Evolutionary conservation across 1,140 invertebrate species (phyloP), one percentile per base, ranked within the genome.

Genomic region (Drosophila oshimai): DNA sequence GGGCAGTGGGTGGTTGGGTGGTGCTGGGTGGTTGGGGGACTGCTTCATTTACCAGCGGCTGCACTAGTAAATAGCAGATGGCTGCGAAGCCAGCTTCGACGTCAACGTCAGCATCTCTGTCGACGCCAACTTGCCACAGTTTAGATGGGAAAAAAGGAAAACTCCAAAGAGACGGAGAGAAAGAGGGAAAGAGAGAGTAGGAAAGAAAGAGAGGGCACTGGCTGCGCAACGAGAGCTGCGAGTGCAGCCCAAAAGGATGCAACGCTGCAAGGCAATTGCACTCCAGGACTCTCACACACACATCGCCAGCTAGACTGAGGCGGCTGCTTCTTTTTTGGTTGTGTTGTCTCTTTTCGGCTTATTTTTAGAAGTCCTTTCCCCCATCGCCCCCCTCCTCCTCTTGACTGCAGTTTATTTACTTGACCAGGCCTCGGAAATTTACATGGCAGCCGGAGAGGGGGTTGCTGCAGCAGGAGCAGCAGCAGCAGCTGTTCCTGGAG

Each of bases 261-360:
- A 84, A 61, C 46, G 73, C 72, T 74, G 72, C 72, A 74, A 74
- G 71, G 73, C 74, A 87, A 87, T 62, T 87, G 81, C 81, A 87
- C 81, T 87, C 80, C 62, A 57, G 50, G 55, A 68, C 54, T 57
- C 68, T 47, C 37, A 34, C 60, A 50, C 36, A 45, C 42, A 55
- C 50, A 13, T 22, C 22, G 41, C 13, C 44, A 62, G 50, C 60
- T 53, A 69, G 55, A 83, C 70, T 77, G 74, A 86, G 81, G 75
- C 83, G 60, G 68, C 77, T 87, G 68, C 69, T 87, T 77, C 77
- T 67, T 87, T 73, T 77, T 87, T 87, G 41, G 76, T 87, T 87
- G 64, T 81, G 81, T 87, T 87, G 81, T 87, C 81, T 87, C 81
- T 87, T 87, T 87, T 87, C 81, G 81, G 73, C 81, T 81, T 87